A percentile compares a stretch with the other conserved stretches of the same genome.
These are phyloP conservation scores for Hemicrepidius hirtus DNA, from an alignment of 2,888 invertebrate species.

Conservation along the genomic window DNA sequence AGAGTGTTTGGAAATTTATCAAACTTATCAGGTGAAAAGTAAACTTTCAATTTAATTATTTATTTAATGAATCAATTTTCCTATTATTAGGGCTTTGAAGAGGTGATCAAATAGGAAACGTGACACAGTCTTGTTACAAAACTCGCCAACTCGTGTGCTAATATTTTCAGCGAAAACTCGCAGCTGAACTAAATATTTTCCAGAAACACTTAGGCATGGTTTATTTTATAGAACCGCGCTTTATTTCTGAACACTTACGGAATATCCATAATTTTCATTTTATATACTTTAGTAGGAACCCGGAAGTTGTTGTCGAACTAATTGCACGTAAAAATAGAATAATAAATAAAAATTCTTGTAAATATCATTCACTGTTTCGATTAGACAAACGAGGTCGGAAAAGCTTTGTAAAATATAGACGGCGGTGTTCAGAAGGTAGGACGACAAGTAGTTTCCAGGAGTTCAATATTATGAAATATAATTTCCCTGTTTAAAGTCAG, in stretches of 20 bases:
- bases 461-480: slow-evolving; percentile 67
- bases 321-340: no score
- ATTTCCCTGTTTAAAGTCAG: slow-evolving; percentile 68
- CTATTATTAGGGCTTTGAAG: neutral
- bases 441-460: slow-evolving; percentile 53
- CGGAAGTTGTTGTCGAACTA: neutral
- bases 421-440: slow-evolving; percentile 17
- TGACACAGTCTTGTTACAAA: slow-evolving; percentile 10
- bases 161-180: slow-evolving; percentile 27
- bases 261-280: neutral
- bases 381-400: neutral
- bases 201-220: slow-evolving; percentile 25
- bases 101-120: slow-evolving; percentile 1
- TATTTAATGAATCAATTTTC: no score
- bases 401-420: slow-evolving; percentile 15
- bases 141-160: slow-evolving; percentile 20
- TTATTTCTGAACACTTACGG: slow-evolving; percentile 19
- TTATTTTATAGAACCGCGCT: slow-evolving; percentile 27
- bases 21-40: slow-evolving; percentile 38
- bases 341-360: no score
- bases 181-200: slow-evolving; percentile 35
- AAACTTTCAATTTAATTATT: neutral
- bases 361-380: neutral
- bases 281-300: neutral
- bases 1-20: slow-evolving; percentile 20